phyloP scores from a whole-genome alignment of 1,140 invertebrate genomes.

The Calosoma granatense region DNA sequence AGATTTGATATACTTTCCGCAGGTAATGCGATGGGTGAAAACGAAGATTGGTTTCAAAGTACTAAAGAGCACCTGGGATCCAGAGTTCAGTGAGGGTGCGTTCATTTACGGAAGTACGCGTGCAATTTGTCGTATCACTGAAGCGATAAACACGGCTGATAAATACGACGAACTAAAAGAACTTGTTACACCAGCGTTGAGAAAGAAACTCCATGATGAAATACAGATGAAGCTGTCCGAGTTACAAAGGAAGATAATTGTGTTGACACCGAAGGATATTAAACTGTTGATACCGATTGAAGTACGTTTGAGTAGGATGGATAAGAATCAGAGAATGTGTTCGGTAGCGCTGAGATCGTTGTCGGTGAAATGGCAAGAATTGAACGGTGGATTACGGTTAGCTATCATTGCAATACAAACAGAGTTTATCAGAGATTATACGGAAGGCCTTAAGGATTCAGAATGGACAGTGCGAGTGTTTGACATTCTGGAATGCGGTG shows the following conservation, averaged over 20 bases:
- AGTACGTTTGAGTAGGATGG: neutral
- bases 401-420: slow-evolving; percentile 29
- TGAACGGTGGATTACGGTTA: slow-evolving; percentile 20
- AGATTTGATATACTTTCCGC: slow-evolving; percentile 30
- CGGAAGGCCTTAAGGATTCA: slow-evolving; percentile 11
- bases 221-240: slow-evolving; percentile 22
- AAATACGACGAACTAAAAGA: slow-evolving; percentile 22
- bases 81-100: slow-evolving; percentile 30
- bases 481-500: slow-evolving; percentile 28
- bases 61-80: slow-evolving; percentile 28
- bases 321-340: neutral
- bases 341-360: slow-evolving; percentile 17
- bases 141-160: slow-evolving; percentile 25
- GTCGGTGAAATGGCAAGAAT: slow-evolving; percentile 28
- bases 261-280: slow-evolving; percentile 27
- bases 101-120: slow-evolving; percentile 30
- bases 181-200: slow-evolving; percentile 20
- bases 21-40: slow-evolving; percentile 29
- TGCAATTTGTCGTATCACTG: slow-evolving; percentile 30
- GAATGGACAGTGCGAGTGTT: slow-evolving; percentile 31
- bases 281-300: slow-evolving; percentile 30
- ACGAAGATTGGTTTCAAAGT: slow-evolving; percentile 30
- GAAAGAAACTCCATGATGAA: slow-evolving; percentile 20
- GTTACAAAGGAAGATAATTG: slow-evolving; percentile 25
- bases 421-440: slow-evolving; percentile 30